Conservation (phyloP, 2,888 invertebrate species). For the Nephrotoma guestfalica region DNA sequence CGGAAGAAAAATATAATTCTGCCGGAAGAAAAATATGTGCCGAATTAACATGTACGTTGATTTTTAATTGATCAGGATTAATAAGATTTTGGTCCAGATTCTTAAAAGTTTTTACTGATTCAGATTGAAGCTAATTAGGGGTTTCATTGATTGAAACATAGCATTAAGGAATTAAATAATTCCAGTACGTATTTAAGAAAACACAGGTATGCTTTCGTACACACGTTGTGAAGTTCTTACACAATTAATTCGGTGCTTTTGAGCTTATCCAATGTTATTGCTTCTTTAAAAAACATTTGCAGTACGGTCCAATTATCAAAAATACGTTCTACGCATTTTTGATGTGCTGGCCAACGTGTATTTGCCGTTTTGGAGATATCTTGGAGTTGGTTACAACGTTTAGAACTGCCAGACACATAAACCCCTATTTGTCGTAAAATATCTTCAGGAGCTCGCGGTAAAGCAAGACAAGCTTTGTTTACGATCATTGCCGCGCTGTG, state of each 20-base stretch:
- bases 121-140: not conserved
- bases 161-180: too few relatives aligned
- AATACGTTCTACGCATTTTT: conserved; percentile 4
- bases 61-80: too few relatives aligned
- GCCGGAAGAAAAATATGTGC: too few relatives aligned
- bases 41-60: too few relatives aligned
- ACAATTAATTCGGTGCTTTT: not conserved
- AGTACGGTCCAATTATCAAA: conserved; percentile 3
- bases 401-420: not conserved
- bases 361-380: not conserved
- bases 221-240: too few relatives aligned
- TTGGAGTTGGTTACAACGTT: not conserved
- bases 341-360: conserved; percentile 5
- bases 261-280: not conserved
- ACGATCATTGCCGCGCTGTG: too few relatives aligned
- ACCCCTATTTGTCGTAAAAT: not conserved
- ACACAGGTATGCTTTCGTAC: fast-evolving
- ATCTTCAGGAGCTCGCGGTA: not conserved
- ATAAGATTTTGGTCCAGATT: too few relatives aligned
- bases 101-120: too few relatives aligned
- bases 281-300: not conserved
- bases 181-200: too few relatives aligned
- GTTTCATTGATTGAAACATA: too few relatives aligned
- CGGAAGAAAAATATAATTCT: too few relatives aligned
- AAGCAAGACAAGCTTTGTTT: too few relatives aligned